Evolutionary conservation across 2,113 vertebrate genomes (phyloP).

Genomic region (Panurus biarmicus): DNA sequence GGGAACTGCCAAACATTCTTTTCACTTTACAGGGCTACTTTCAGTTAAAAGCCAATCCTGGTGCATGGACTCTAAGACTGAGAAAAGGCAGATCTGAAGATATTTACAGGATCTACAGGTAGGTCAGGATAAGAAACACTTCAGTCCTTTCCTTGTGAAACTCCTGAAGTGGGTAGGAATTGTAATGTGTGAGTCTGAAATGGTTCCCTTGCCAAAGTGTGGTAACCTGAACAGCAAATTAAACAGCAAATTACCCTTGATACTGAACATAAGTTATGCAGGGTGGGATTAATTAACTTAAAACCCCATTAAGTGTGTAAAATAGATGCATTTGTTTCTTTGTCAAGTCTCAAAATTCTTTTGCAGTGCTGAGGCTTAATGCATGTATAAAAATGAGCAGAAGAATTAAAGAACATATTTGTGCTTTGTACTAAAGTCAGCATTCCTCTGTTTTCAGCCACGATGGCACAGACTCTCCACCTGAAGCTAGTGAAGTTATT

Average conservation of each 20-base stretch:
- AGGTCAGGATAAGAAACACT: neutral
- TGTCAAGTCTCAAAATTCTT: neutral
- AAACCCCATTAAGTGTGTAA: neutral
- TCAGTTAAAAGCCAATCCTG: constrained; percentile 96
- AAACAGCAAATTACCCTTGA: neutral
- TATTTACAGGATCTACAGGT: constrained; percentile 98
- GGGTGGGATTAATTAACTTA: neutral
- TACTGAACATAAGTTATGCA: neutral
- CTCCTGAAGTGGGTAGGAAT: neutral
- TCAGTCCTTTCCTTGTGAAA: neutral
- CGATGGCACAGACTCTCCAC: constrained; percentile 91
- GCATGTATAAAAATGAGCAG: neutral
- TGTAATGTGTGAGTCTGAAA: neutral
- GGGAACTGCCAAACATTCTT: neutral
- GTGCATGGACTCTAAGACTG: constrained; percentile 89
- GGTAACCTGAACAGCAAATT: neutral
- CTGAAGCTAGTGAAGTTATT: constrained; percentile 84
- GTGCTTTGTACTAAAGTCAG: neutral
- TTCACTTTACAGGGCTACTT: constrained; percentile 85
- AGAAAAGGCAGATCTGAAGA: constrained; percentile 95
- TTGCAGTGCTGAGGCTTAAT: neutral
- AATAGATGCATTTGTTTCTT: neutral
- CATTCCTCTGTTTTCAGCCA: constrained; percentile 74
- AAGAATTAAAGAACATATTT: neutral
- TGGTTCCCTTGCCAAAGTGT: neutral